Percentiles rank a stretch among this genome's conserved stretches.
Conservation (phyloP, 2,888 invertebrate genomes). For the Eilema depressum region DNA sequence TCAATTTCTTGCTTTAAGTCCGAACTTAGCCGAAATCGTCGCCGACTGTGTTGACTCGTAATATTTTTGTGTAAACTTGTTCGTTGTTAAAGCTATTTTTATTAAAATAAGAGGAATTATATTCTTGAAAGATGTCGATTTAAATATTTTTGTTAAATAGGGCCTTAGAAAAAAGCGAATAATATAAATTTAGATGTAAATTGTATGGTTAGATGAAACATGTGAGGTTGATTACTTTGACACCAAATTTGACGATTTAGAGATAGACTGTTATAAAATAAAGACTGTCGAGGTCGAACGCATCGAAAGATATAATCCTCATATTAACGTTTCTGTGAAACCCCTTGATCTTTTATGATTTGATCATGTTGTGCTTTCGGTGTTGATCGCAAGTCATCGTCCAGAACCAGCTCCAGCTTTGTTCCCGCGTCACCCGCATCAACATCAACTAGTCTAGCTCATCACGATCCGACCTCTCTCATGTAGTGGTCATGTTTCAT, state of each 20-base stretch:
- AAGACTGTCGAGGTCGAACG: conserved; percentile 84
- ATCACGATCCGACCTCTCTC: conserved; percentile 80
- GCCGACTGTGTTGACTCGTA: conserved; percentile 81
- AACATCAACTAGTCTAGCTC: conserved; percentile 67
- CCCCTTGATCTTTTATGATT: conserved; percentile 71
- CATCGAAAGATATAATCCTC: conserved; percentile 73
- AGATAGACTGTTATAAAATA: conserved; percentile 77
- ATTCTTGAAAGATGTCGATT: conserved; percentile 82
- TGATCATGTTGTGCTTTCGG: conserved; percentile 84
- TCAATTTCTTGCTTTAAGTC: conserved; percentile 85
- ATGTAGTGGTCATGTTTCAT: conserved; percentile 81
- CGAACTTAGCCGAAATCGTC: conserved; percentile 77
- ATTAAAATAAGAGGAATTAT: conserved; percentile 83
- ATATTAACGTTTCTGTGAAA: conserved; percentile 73
- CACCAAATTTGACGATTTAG: conserved; percentile 75
- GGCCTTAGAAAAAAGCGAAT: conserved; percentile 78
- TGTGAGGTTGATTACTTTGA: conserved; percentile 79
- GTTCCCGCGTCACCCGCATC: conserved; percentile 78
- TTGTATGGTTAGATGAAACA: conserved; percentile 77
- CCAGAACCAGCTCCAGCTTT: conserved; percentile 75
- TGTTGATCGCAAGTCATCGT: conserved; percentile 80
- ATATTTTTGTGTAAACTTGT: conserved; percentile 84
- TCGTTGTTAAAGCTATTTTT: conserved; percentile 86
- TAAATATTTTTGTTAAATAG: conserved; percentile 86
- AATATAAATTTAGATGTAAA: conserved; percentile 80